phyloP scores from a whole-genome alignment of 2,113 vertebrate genomes.

The Apodemus sylvaticus region DNA sequence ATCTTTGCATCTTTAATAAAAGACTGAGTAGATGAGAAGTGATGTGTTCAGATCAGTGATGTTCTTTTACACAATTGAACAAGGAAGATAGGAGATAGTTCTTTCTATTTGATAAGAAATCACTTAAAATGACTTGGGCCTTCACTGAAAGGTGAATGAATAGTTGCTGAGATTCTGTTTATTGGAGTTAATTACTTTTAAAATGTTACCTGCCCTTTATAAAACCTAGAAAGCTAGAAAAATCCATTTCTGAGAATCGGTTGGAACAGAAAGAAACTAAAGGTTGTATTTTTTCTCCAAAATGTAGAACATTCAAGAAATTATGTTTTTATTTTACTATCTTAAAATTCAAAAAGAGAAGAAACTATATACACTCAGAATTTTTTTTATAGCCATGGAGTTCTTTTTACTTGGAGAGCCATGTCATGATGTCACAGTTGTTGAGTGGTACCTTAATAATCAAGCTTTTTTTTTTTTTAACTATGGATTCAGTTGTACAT shows the following conservation, averaged over 20 bases:
- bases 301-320: conserved; percentile 4
- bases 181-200: conserved; percentile 54
- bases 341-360: neutral
- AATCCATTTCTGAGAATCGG: neutral
- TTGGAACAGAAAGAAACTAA: conserved; percentile 24
- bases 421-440: neutral
- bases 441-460: neutral
- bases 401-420: neutral
- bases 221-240: conserved; percentile 30
- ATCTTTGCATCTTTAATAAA: conserved; percentile 39
- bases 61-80: conserved; percentile 20
- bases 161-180: conserved; percentile 20
- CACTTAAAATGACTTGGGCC: conserved; percentile 28
- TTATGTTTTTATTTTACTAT: neutral
- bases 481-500: neutral
- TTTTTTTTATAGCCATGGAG: neutral
- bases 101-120: conserved; percentile 41
- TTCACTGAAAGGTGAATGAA: conserved; percentile 10
- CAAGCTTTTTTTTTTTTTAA: neutral
- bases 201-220: neutral
- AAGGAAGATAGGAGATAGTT: conserved; percentile 23
- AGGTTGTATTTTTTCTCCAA: neutral
- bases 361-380: conserved; percentile 4
- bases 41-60: neutral
- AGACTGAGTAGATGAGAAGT: conserved; percentile 51